Conservation (phyloP, 2,113 vertebrate species). For the Stomatorhinus ivindoensis region DNA sequence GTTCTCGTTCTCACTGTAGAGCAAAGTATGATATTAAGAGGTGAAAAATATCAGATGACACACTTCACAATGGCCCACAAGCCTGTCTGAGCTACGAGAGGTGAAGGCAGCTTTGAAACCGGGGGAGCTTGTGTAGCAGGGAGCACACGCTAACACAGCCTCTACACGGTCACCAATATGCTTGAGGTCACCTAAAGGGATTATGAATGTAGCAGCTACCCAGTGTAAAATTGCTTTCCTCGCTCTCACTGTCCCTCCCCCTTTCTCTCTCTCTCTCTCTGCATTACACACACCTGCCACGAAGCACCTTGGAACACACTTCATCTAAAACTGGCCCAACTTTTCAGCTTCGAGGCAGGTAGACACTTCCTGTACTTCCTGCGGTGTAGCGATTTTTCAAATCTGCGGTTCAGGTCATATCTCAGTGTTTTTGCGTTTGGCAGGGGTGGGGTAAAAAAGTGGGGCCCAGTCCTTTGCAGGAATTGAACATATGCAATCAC, state of each 20-base stretch:
- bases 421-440: background rate
- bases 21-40: background rate
- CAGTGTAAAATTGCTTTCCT: slow-evolving; percentile 55
- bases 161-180: slow-evolving; percentile 34
- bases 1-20: background rate
- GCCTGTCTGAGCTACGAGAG: background rate
- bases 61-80: background rate
- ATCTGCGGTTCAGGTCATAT: background rate
- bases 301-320: background rate
- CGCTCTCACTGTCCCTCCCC: background rate
- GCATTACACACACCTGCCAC: background rate
- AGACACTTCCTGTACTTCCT: background rate
- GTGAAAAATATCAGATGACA: background rate
- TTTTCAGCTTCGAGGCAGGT: background rate
- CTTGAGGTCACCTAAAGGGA: slow-evolving; percentile 35
- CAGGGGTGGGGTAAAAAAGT: background rate
- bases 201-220: slow-evolving; percentile 43
- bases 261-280: slow-evolving; percentile 21
- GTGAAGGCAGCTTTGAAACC: background rate
- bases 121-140: slow-evolving; percentile 4
- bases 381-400: background rate
- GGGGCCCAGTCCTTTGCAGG: too few relatives aligned
- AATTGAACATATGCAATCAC: too few relatives aligned
- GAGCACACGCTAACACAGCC: slow-evolving; percentile 20
- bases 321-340: background rate